A percentile compares a stretch with the other conserved stretches of the same genome.
phyloP scores from a whole-genome alignment of 2,113 vertebrate species.

The Python bivittatus region DNA sequence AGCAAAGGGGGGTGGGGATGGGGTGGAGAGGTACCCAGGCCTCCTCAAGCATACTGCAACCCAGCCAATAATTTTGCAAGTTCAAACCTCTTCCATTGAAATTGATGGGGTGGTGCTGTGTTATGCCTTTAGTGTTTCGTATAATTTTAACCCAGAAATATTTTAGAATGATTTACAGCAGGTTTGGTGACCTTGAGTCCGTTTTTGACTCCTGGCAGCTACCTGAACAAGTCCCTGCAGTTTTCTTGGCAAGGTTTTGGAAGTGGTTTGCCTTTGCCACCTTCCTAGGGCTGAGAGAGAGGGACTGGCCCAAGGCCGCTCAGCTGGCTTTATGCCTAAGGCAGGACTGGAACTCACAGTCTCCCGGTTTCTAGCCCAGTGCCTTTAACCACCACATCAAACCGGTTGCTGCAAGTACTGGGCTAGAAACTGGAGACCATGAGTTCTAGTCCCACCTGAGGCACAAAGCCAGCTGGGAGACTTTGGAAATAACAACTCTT shows the following conservation, averaged over 20 bases:
- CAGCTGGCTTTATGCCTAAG: not conserved
- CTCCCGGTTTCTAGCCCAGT: not conserved
- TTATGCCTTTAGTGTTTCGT: not conserved
- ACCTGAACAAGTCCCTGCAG: too few relatives aligned
- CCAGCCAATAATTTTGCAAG: not conserved
- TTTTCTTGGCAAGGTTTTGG: not conserved
- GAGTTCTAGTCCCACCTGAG: not conserved
- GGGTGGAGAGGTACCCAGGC: not conserved
- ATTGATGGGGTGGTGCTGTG: not conserved
- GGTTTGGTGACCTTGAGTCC: not conserved
- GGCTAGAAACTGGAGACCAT: not conserved
- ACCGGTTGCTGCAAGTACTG: not conserved
- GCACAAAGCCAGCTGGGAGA: not conserved
- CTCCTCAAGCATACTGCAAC: not conserved
- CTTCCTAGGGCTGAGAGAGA: not conserved
- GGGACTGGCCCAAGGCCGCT: not conserved
- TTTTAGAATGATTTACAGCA: not conserved
- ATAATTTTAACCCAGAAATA: not conserved
- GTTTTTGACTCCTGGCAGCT: too few relatives aligned
- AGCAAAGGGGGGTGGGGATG: not conserved
- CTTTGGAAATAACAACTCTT: not conserved
- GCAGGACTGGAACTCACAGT: not conserved
- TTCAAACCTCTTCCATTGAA: not conserved
- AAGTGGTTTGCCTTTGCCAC: not conserved
- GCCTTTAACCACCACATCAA: not conserved